These are phyloP conservation scores for Danio aesculapii DNA, from an alignment of 2,797 vertebrate genomes.

Conservation along the genomic window DNA sequence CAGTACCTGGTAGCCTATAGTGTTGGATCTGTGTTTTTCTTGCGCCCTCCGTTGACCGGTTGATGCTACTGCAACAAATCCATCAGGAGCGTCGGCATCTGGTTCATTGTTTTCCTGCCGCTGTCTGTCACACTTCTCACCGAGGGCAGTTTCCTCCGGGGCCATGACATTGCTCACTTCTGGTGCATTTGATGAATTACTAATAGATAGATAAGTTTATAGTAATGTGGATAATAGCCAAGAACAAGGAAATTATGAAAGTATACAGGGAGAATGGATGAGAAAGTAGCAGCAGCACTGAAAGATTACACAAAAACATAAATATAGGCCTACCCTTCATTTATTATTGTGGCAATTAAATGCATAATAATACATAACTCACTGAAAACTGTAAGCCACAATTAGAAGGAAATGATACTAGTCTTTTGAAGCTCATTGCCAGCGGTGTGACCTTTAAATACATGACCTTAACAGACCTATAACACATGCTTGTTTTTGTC, in stretches of 20 bases:
- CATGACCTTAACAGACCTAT: neutral
- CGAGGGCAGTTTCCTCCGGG: slow-evolving; percentile 59
- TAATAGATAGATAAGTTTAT: slow-evolving; percentile 46
- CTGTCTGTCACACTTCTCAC: slow-evolving; percentile 58
- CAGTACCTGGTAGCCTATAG: slow-evolving; percentile 70
- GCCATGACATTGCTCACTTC: slow-evolving; percentile 59
- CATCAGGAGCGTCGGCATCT: slow-evolving; percentile 62
- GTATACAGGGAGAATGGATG: neutral
- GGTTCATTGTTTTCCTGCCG: slow-evolving; percentile 58
- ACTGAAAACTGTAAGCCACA: neutral
- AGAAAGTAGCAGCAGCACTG: too few species aligned
- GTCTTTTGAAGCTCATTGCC: neutral
- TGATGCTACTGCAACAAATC: slow-evolving; percentile 61
- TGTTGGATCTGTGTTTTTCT: slow-evolving; percentile 72
- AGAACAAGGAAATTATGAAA: neutral
- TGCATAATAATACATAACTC: neutral
- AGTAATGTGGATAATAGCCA: neutral
- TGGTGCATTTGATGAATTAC: slow-evolving; percentile 62
- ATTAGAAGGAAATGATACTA: neutral
- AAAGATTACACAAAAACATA: neutral
- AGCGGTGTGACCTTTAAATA: slow-evolving; percentile 2
- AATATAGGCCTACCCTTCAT: neutral
- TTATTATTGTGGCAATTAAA: neutral
- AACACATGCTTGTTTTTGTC: neutral
- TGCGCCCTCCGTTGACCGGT: slow-evolving; percentile 70